Percentiles rank a stretch among this genome's conserved stretches.
Evolutionary conservation across 1,140 invertebrate genomes (phyloP).

Genomic region (Dolichoris vasculosae): DNA sequence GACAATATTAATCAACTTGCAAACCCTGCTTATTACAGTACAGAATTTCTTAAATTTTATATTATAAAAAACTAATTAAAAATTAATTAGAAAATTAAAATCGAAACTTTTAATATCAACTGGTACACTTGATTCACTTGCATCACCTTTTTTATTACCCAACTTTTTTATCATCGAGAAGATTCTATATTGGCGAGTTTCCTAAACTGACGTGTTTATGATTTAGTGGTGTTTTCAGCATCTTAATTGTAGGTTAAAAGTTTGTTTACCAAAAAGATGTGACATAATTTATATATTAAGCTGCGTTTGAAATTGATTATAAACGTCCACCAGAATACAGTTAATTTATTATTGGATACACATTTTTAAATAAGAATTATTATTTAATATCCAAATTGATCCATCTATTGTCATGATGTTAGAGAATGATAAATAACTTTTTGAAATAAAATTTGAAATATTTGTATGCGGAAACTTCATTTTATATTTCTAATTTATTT

Average conservation of each 20-base stretch:
- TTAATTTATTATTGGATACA: background rate
- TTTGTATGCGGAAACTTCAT: no score
- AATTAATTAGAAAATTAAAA: background rate
- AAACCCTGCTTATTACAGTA: background rate
- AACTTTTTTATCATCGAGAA: background rate
- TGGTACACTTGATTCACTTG: background rate
- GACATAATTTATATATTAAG: background rate
- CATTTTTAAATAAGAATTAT: background rate
- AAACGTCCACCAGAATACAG: background rate
- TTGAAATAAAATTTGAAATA: no score
- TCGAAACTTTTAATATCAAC: background rate
- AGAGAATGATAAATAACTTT: no score
- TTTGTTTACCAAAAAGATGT: conserved; percentile 14
- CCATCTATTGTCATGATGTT: no score
- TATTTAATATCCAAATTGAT: no score
- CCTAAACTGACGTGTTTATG: conserved; percentile 40
- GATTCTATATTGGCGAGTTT: background rate
- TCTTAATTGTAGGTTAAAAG: conserved; percentile 6
- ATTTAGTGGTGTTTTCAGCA: conserved; percentile 1
- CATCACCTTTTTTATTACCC: background rate
- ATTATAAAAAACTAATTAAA: background rate
- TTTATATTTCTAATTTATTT: no score
- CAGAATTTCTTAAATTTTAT: background rate
- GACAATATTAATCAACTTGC: background rate
- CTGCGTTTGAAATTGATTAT: background rate